Base-by-base conservation (phyloP, 2,797 vertebrate species). In the Poliocrania exsul region DNA sequence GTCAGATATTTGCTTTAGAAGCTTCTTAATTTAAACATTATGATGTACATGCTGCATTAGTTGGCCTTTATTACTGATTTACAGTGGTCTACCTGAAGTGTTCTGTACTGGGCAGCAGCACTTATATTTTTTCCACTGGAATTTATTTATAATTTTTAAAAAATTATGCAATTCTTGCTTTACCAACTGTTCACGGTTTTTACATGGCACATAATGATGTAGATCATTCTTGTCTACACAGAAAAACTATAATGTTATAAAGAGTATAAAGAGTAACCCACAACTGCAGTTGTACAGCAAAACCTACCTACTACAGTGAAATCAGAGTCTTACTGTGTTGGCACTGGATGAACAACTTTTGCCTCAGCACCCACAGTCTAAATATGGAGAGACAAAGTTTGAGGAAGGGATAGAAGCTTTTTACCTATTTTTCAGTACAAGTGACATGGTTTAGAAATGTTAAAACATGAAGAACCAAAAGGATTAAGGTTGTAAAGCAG, bases 71-170 rank as follows among this genome's bases (percentile, higher is more conserved):
- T 19, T 13, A 10, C 12, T 23, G 38, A 33, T 57, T 78, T 71
- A 50, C 28, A 37, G 19, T 0, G 0, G 21, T 57, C 16, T 61
- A 6, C 21, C 60, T 0, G 3, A 71, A 46, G 8, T 35, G 9
- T 20, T 54, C 21, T 56, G 13, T 57, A 47, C 13, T 44, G 5
- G 21, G 23, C 38, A 70, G 38, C 23, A 28, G 16, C 18, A 57
- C 2, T 66, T 75, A 25, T 3, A 24, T 18, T 49, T 14, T 14
- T 50, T 81, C 14, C 2, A 24, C 1, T 47, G 40, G 15, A 46
- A 38, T 37, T 71, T 42, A 20, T 62, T 60, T 2, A 35, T 37
- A 4, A 2, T 31, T 50, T 82, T 61, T 37, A 33, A 13, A 23
- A 44, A 31, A 60, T 58, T 2, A 17, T 16, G 14, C 14, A 60